Conservation (phyloP, 2,888 invertebrate genomes). For the Exephanes ischioxanthus region DNA sequence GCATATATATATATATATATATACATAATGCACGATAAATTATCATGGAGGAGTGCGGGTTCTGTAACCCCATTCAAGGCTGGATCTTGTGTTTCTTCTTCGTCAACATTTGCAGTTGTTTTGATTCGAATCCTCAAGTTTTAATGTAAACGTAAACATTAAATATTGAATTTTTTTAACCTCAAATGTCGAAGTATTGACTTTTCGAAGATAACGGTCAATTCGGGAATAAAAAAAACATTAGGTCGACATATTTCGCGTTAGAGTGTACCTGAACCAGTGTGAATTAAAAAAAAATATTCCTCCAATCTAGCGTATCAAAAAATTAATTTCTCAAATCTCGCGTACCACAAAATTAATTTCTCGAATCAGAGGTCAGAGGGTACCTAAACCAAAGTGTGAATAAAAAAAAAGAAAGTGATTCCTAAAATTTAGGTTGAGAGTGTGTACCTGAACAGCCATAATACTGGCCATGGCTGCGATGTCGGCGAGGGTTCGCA, state of each 20-base stretch:
- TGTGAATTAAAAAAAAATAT: not conserved
- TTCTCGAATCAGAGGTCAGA: no score
- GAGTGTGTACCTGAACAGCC: conserved; percentile 78
- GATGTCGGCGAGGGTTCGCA: conserved; percentile 79
- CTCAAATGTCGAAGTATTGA: not conserved
- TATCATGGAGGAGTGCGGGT: not conserved
- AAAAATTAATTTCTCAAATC: no score
- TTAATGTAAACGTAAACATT: not conserved
- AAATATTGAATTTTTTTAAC: not conserved
- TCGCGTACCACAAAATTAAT: no score
- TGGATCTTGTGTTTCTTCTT: not conserved
- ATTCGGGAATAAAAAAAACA: not conserved
- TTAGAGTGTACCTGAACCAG: not conserved
- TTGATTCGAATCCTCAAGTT: not conserved
- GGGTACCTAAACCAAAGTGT: not conserved
- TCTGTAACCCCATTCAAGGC: conserved; percentile 1
- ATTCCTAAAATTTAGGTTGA: not conserved
- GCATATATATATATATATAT: not conserved
- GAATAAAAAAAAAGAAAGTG: not conserved
- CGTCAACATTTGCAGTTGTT: not conserved
- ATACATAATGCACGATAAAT: not conserved
- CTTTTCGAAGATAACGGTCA: not conserved
- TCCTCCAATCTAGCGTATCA: not conserved
- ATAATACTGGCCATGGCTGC: conserved; percentile 80
- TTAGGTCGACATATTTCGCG: not conserved